Evolutionary conservation across 2,113 vertebrate species (phyloP).

Genomic region (Isichthys henryi): DNA sequence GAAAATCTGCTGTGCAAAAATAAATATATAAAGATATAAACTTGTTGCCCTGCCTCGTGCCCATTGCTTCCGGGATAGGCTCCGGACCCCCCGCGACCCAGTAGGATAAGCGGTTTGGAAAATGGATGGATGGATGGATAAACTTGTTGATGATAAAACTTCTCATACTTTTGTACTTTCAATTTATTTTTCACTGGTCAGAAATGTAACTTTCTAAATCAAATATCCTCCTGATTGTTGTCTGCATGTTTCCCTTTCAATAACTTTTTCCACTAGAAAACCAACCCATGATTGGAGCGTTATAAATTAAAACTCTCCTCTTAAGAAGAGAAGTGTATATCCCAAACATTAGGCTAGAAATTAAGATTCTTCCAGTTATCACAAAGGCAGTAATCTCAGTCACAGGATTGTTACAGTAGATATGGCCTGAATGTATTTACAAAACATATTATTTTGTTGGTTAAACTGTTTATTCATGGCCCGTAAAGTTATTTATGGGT

Average conservation of each 20-base stretch:
- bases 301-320: neutral
- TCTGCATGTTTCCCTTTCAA: neutral
- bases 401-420: conserved; percentile 19
- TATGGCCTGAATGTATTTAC: neutral
- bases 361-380: conserved; percentile 15
- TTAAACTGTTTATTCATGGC: neutral
- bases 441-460: neutral
- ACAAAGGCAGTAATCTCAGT: conserved; percentile 8
- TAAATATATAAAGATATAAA: too few relatives aligned
- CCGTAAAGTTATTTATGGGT: neutral
- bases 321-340: neutral
- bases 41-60: too few relatives aligned
- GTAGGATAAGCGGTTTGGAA: too few relatives aligned
- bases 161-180: neutral
- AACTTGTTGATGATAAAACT: neutral
- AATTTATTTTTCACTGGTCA: neutral
- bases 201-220: neutral
- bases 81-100: too few relatives aligned
- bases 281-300: neutral
- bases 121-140: too few relatives aligned
- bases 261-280: neutral
- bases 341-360: conserved; percentile 1
- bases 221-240: neutral
- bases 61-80: too few relatives aligned
- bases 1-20: neutral